phyloP scores from a whole-genome alignment of 2,113 vertebrate species.

The Odocoileus hemionus region DNA sequence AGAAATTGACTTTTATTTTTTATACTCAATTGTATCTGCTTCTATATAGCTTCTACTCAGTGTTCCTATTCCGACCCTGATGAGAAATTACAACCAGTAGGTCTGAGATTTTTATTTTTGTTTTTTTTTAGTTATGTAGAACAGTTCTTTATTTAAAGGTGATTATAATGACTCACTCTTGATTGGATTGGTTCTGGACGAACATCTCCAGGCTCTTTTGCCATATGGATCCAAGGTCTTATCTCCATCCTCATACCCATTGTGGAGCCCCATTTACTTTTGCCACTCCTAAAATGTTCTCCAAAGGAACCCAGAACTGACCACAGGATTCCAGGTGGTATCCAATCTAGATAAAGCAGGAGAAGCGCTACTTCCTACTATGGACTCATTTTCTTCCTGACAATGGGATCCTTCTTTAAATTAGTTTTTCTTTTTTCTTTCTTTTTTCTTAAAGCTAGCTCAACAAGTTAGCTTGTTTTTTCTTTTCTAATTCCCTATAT shows the following conservation, averaged over 20 bases:
- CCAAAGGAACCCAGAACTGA: not conserved
- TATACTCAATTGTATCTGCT: not conserved
- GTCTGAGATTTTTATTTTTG: not conserved
- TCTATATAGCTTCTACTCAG: not conserved
- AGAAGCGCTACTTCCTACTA: not conserved
- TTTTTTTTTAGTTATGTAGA: not conserved
- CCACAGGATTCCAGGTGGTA: not conserved
- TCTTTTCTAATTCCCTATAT: not conserved
- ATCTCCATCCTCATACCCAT: not conserved
- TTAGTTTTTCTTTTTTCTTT: not conserved
- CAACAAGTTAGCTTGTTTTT: not conserved
- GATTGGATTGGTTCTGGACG: not conserved
- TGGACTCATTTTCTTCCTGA: not conserved
- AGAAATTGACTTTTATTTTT: not conserved
- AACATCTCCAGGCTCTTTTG: not conserved
- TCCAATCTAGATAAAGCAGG: not conserved
- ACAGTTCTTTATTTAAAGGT: not conserved
- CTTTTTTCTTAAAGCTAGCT: not conserved
- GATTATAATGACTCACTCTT: not conserved
- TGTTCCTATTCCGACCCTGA: not conserved
- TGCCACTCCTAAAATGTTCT: not conserved
- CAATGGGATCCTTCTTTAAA: not conserved
- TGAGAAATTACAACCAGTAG: not conserved
- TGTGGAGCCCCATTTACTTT: not conserved
- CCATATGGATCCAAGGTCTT: not conserved